phyloP scores from a whole-genome alignment of 2,113 vertebrate species.

The Scophthalmus maximus region DNA sequence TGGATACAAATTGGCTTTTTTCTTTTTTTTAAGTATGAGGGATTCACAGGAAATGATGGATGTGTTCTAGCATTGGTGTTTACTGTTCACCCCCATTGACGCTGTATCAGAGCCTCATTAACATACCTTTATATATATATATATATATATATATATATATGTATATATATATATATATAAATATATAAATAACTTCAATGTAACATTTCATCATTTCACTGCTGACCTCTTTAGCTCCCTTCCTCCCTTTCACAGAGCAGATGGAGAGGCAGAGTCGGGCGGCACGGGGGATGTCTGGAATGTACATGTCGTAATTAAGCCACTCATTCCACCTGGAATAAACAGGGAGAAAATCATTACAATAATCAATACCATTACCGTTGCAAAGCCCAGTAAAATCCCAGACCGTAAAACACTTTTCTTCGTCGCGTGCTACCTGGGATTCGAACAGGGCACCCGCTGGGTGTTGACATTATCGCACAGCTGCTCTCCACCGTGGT shows the following conservation, averaged over 20 bases:
- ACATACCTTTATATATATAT: too few relatives aligned
- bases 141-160: too few relatives aligned
- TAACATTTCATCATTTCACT: background rate
- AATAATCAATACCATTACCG: conserved; percentile 10
- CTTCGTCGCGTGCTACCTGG: conserved; percentile 82
- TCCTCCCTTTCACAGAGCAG: conserved; percentile 97
- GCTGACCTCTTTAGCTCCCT: conserved; percentile 96
- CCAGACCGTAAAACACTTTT: background rate
- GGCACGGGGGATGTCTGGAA: conserved; percentile 95
- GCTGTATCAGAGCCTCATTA: too few relatives aligned
- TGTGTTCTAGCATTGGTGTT: background rate
- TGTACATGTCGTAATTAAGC: conserved; percentile 96
- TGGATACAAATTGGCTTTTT: background rate
- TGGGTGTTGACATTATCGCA: conserved; percentile 99
- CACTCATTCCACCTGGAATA: conserved; percentile 94
- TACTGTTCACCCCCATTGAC: background rate
- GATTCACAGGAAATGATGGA: background rate
- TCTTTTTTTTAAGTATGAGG: too few relatives aligned
- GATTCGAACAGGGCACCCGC: conserved; percentile 97
- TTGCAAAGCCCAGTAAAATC: background rate
- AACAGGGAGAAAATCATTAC: conserved; percentile 38
- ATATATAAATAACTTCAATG: background rate
- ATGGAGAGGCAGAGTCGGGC: conserved; percentile 98
- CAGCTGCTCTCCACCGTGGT: conserved; percentile 96
- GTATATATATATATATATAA: background rate